phyloP scores from a whole-genome alignment of 2,888 invertebrate genomes.

The Aleiodes alternator region DNA sequence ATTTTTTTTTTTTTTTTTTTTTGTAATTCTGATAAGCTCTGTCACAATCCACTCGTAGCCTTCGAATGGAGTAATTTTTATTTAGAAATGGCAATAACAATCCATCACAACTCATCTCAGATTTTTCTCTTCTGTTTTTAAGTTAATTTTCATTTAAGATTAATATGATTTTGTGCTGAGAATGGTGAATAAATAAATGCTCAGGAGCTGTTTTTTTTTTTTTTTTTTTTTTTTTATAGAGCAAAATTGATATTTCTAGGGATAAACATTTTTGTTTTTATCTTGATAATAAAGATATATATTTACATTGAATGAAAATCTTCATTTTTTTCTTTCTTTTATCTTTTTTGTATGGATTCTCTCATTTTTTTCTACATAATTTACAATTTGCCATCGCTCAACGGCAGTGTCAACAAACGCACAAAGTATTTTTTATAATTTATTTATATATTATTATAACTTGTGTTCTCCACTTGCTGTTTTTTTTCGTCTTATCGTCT shows the following conservation, averaged over 20 bases:
- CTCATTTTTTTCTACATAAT: conserved; percentile 70
- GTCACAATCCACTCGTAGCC: conserved; percentile 9
- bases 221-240: background rate
- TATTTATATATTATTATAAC: conserved; percentile 57
- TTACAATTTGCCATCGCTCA: conserved; percentile 71
- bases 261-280: conserved; percentile 52
- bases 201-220: background rate
- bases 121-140: background rate
- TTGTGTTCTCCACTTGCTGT: conserved; percentile 43
- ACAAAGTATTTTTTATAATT: conserved; percentile 60
- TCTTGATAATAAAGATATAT: conserved; percentile 74
- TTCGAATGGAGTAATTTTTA: conserved; percentile 3
- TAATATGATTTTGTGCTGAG: background rate
- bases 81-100: background rate
- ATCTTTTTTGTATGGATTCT: conserved; percentile 35
- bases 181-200: background rate
- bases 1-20: conserved; percentile 15
- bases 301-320: conserved; percentile 71
- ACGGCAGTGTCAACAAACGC: conserved; percentile 72
- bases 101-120: background rate
- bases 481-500: conserved; percentile 22
- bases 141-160: conserved; percentile 15
- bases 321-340: conserved; percentile 35
- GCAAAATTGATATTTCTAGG: background rate
- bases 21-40: conserved; percentile 11